Evolutionary conservation across 2,113 vertebrate genomes (phyloP).

Genomic region (Ceyx margarethae): DNA sequence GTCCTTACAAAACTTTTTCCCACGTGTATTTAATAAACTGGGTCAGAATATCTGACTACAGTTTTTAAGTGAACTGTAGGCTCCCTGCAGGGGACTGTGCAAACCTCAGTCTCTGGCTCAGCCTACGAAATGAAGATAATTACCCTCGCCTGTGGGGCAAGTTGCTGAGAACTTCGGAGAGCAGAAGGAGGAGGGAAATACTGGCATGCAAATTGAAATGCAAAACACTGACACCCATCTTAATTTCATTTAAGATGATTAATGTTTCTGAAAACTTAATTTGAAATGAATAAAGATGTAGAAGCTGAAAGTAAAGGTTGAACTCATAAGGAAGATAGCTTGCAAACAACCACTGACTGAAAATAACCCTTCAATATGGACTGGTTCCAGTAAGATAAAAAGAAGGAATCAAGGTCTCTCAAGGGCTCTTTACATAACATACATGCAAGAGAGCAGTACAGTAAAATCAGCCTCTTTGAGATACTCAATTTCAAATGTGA

Average conservation of each 20-base stretch:
- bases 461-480: neutral
- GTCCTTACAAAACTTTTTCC: neutral
- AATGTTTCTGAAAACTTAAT: neutral
- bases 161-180: neutral
- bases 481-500: neutral
- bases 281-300: neutral
- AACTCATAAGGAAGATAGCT: neutral
- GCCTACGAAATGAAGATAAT: neutral
- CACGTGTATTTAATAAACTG: slow-evolving; percentile 39
- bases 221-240: neutral
- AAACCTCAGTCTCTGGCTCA: slow-evolving; percentile 9
- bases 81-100: neutral
- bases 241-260: neutral
- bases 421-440: neutral
- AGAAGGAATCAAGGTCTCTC: neutral
- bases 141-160: slow-evolving; percentile 19
- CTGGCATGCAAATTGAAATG: neutral
- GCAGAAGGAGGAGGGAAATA: neutral
- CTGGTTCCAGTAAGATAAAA: neutral
- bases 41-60: neutral
- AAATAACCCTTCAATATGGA: neutral
- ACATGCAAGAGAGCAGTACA: neutral
- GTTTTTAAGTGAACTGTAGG: slow-evolving; percentile 19
- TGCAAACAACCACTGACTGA: neutral
- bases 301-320: neutral